Evolutionary conservation across 2,113 vertebrate species (phyloP).

Genomic region (Sardina pilchardus): DNA sequence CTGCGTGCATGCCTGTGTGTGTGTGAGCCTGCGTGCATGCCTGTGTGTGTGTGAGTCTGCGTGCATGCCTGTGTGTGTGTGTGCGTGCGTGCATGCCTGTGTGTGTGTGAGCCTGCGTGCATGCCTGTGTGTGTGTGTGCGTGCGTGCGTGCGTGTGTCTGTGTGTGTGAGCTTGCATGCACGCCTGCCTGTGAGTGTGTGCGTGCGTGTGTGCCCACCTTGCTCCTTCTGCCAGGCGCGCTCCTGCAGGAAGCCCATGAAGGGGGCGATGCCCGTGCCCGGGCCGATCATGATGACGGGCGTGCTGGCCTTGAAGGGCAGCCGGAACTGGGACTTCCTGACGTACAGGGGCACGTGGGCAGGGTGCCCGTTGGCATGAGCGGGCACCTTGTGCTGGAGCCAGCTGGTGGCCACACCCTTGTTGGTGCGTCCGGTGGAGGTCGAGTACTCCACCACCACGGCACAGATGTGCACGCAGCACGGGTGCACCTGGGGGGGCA

Average conservation of each 20-base stretch:
- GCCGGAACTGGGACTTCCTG: conserved; percentile 83
- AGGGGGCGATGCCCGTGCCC: conserved; percentile 81
- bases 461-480: conserved; percentile 81
- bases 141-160: too few species aligned
- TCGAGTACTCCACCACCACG: conserved; percentile 76
- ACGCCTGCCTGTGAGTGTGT: too few species aligned
- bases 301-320: conserved; percentile 81
- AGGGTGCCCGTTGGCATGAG: conserved; percentile 62
- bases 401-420: conserved; percentile 85
- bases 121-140: too few species aligned
- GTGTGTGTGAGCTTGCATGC: too few species aligned
- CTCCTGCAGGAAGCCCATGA: conserved; percentile 85
- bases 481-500: conserved; percentile 72
- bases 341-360: conserved; percentile 81
- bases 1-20: too few species aligned
- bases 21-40: too few species aligned
- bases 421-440: conserved; percentile 75
- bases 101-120: neutral
- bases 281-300: conserved; percentile 84
- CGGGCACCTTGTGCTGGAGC: conserved; percentile 74
- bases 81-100: neutral
- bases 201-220: conserved; percentile 59
- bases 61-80: neutral
- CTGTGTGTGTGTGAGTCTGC: too few species aligned
- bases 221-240: conserved; percentile 82